A percentile compares a stretch with the other conserved stretches of the same genome.
Evolutionary conservation across 1,140 invertebrate species (phyloP).

Genomic region (Caligus rogercresseyi): DNA sequence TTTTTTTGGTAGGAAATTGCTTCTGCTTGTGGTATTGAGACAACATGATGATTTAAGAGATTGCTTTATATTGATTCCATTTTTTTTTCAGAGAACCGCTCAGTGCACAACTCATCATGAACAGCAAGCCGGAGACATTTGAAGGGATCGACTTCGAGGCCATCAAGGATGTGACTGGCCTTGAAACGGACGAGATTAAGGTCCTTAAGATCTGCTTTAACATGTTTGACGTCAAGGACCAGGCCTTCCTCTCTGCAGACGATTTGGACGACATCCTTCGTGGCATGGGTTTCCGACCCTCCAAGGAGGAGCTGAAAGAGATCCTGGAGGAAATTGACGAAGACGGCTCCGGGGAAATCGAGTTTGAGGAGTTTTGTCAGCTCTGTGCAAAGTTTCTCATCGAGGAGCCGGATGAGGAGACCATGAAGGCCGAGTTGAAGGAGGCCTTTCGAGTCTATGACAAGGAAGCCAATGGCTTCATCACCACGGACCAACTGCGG

Average conservation of each 20-base stretch:
- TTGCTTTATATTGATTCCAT: background rate
- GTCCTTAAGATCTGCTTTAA: constrained; percentile 19
- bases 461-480: constrained; percentile 34
- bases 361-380: constrained; percentile 20
- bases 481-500: constrained; percentile 35
- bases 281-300: constrained; percentile 17
- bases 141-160: constrained; percentile 19
- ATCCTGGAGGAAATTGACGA: constrained; percentile 20
- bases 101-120: background rate
- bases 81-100: background rate
- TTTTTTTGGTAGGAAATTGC: background rate
- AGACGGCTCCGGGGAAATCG: constrained; percentile 19
- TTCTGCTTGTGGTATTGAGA: too few species aligned
- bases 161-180: constrained; percentile 11
- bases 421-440: constrained; percentile 19
- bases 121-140: constrained; percentile 14
- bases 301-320: constrained; percentile 19
- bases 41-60: too few species aligned
- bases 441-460: constrained; percentile 31
- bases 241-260: constrained; percentile 15
- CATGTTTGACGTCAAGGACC: constrained; percentile 18
- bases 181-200: constrained; percentile 19
- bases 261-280: constrained; percentile 19
- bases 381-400: constrained; percentile 19
- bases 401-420: constrained; percentile 19